Evolutionary conservation across 2,888 invertebrate species (phyloP), one percentile per base, ranked within the genome.

Genomic region (Coleophora deauratella): DNA sequence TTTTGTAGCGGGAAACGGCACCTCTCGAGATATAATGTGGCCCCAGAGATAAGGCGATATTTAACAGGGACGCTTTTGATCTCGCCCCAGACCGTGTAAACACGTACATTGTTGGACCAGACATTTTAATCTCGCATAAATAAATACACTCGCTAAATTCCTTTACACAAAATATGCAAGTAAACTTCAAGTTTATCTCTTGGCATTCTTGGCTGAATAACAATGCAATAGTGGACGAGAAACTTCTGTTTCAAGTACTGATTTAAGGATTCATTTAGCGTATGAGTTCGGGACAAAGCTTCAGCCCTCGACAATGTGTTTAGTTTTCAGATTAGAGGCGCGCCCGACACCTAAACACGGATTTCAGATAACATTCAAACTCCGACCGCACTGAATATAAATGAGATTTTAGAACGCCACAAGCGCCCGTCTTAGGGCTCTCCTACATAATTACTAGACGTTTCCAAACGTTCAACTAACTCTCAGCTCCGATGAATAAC

Each of bases 301-400:
- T 59, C 52, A 69, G 67, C 66, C 69, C 73, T 74, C 66, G 71
- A 84, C 82, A 79, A 84, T 81, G 82, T 82, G 82, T 82, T 81
- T 81, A 82, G 82, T 81, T 82, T 78, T 62, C 49, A 84, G 84
- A 84, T 84, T 84, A 84, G 73, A 80, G 70, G 79, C 76, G 76
- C 74, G 71, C 62, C 72, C 79, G 73, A 82, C 85, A 85, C 82
- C 84, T 84, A 84, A 84, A 84, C 82, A 80, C 79, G 80, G 84
- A 84, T 84, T 84, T 81, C 71, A 82, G 84, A 84, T 85, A 84
- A 80, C 82, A 82, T 85, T 81, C 77, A 82, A 81, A 84, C 81
- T 78, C 72, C 67, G 59, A 79, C 79, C 80, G 73, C 77, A 72
- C 76, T 82, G 84, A 82, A 85, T 85, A 80, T 81, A 84, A 82